Conservation (phyloP, 2,797 vertebrate species). For the Rhinella marina region DNA sequence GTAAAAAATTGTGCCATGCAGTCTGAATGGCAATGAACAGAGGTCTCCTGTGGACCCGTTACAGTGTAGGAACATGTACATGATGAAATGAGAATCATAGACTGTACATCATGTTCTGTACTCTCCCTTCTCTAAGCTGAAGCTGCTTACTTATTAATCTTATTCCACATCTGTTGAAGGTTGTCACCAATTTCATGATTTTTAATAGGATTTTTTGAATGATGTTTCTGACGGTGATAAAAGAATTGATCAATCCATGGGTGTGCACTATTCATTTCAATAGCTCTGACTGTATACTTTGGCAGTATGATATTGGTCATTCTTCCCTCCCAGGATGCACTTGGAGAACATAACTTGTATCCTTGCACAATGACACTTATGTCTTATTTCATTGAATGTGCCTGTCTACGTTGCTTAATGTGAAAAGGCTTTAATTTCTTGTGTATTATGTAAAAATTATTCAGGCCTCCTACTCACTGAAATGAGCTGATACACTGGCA, state of each 20-base stretch:
- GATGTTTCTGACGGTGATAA: neutral
- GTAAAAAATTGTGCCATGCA: conserved; percentile 36
- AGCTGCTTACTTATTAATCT: conserved; percentile 34
- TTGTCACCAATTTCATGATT: neutral
- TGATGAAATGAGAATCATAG: conserved; percentile 43
- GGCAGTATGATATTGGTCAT: neutral
- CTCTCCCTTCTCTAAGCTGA: conserved; percentile 32
- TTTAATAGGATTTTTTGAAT: conserved; percentile 20
- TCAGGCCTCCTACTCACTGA: conserved; percentile 43
- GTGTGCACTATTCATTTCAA: neutral
- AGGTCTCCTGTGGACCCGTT: conserved; percentile 46
- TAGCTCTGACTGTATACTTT: neutral
- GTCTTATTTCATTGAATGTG: neutral
- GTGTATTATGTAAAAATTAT: conserved; percentile 38
- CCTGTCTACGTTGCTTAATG: conserved; percentile 5
- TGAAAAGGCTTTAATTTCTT: conserved; percentile 13
- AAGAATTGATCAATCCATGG: neutral
- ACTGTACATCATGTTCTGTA: conserved; percentile 60
- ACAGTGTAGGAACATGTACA: conserved; percentile 56
- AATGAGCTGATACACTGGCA: conserved; percentile 23
- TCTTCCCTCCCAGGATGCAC: conserved; percentile 11
- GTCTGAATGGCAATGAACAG: conserved; percentile 41
- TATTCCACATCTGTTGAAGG: conserved; percentile 28
- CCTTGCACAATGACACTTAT: conserved; percentile 42
- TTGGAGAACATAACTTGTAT: neutral